These are phyloP conservation scores for Apamea crenata DNA, from an alignment of 2,888 invertebrate species.

Conservation along the genomic window DNA sequence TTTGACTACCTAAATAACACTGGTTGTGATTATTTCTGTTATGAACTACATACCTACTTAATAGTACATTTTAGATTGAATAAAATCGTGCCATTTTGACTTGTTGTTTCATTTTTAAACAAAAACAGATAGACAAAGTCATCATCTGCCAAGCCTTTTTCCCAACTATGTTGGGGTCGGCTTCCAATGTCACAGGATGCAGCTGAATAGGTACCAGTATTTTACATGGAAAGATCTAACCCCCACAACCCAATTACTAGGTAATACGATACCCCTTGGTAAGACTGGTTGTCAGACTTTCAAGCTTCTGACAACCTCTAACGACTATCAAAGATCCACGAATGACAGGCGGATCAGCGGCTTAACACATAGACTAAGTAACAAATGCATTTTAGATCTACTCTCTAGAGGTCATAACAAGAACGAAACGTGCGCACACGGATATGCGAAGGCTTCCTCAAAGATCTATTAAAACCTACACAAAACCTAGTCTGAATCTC, in stretches of 20 bases:
- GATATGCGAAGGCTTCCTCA: neutral
- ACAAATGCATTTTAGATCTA: neutral
- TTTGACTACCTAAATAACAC: conserved; percentile 76
- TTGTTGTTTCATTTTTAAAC: conserved; percentile 63
- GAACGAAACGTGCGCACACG: neutral
- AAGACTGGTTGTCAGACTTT: too few relatives aligned
- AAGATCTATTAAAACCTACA: neutral
- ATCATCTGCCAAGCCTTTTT: too few relatives aligned
- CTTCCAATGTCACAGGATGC: too few relatives aligned
- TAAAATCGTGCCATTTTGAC: conserved; percentile 87
- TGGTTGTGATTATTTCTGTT: conserved; percentile 86
- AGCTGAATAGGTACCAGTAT: too few relatives aligned
- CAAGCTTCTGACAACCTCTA: too few relatives aligned
- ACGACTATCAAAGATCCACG: too few relatives aligned
- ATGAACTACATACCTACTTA: conserved; percentile 72
- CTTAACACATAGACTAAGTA: too few relatives aligned
- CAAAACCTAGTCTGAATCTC: conserved; percentile 1
- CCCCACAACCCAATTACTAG: too few relatives aligned
- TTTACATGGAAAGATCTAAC: too few relatives aligned
- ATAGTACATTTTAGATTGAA: conserved; percentile 76
- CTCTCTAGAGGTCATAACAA: neutral
- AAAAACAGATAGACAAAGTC: neutral
- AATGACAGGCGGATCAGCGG: too few relatives aligned
- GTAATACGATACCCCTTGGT: too few relatives aligned
- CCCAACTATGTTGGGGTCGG: too few relatives aligned